Evolutionary conservation across 2,113 vertebrate genomes (phyloP).

Genomic region (Synodontis membranacea): DNA sequence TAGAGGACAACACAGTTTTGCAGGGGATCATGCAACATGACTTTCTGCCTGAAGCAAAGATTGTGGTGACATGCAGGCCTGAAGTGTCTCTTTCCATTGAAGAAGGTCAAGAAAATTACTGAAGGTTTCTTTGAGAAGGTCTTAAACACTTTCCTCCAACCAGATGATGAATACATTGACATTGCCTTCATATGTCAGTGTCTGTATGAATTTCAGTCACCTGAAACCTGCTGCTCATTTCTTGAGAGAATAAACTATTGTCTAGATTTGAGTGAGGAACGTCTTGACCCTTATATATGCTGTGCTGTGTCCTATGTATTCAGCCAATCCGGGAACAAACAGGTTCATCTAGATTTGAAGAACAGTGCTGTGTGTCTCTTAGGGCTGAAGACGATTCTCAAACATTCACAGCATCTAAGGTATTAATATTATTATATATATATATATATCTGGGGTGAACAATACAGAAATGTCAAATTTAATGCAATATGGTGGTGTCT

Average conservation of each 20-base stretch:
- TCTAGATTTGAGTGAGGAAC: slow-evolving; percentile 33
- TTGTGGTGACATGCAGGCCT: slow-evolving; percentile 48
- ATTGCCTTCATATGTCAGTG: slow-evolving; percentile 50
- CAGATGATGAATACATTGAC: background rate
- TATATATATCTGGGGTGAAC: no score
- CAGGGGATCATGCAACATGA: slow-evolving; percentile 16
- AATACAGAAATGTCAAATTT: no score
- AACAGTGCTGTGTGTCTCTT: slow-evolving; percentile 18
- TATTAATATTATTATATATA: no score
- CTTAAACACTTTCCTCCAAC: slow-evolving; percentile 4
- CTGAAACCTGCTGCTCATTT: slow-evolving; percentile 35
- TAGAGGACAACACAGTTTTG: background rate
- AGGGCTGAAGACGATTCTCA: slow-evolving; percentile 29
- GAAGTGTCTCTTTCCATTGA: slow-evolving; percentile 33
- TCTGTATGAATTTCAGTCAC: slow-evolving; percentile 46
- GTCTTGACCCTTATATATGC: slow-evolving; percentile 51
- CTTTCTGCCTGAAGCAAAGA: slow-evolving; percentile 46
- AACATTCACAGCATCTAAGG: slow-evolving; percentile 12
- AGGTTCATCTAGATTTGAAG: slow-evolving; percentile 27
- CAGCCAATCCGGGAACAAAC: slow-evolving; percentile 30
- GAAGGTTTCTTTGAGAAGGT: slow-evolving; percentile 3
- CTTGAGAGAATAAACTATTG: slow-evolving; percentile 23
- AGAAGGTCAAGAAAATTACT: slow-evolving; percentile 15
- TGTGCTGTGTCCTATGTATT: slow-evolving; percentile 51
- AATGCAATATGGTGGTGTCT: no score